A percentile compares a stretch with the other conserved stretches of the same genome.
Evolutionary conservation across 2,113 vertebrate species (phyloP).

Genomic region (Manacus vitellinus): DNA sequence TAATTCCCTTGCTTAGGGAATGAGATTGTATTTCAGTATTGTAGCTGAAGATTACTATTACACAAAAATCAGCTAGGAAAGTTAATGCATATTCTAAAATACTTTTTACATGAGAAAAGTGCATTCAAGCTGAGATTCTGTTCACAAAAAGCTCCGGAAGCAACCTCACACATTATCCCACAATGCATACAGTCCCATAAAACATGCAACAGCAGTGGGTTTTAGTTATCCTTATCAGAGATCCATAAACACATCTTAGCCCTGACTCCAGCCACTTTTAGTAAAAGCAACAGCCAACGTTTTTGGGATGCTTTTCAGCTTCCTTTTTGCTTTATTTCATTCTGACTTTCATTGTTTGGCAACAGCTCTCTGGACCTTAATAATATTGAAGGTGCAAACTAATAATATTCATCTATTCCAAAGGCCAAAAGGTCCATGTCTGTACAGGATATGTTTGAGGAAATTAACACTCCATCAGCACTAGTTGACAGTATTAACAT

Average conservation of each 20-base stretch:
- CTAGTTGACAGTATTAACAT: not conserved
- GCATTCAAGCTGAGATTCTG: not conserved
- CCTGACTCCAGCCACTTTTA: not conserved
- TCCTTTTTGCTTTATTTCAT: not conserved
- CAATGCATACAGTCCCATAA: not conserved
- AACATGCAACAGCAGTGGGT: not conserved
- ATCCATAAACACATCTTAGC: not conserved
- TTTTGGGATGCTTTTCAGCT: not conserved
- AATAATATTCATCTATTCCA: not conserved
- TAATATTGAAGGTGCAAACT: not conserved
- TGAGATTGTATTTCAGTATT: not conserved
- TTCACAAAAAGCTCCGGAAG: not conserved
- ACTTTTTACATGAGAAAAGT: not conserved
- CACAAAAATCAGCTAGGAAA: not conserved
- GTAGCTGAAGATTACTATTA: not conserved
- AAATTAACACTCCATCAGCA: conserved; percentile 14
- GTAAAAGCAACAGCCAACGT: not conserved
- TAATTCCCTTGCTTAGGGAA: not conserved
- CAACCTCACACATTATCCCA: not conserved
- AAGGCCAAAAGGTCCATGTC: not conserved
- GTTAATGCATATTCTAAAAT: not conserved
- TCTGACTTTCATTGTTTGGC: not conserved
- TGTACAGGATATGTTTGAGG: not conserved
- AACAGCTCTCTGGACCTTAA: not conserved
- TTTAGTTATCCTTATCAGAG: not conserved